phyloP scores from a whole-genome alignment of 2,797 vertebrate genomes.

The Botia kubotai region DNA sequence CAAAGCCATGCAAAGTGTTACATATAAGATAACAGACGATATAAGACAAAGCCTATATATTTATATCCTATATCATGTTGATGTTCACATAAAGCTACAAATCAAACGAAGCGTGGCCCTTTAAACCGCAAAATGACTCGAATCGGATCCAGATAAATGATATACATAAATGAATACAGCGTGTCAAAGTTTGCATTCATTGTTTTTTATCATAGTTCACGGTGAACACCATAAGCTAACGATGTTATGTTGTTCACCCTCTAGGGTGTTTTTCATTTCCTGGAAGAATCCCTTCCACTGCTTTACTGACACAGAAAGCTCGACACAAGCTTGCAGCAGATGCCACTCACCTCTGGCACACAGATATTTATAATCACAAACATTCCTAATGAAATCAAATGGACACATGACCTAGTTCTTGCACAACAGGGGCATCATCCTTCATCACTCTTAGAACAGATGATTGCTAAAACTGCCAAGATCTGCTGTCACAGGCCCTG shows the following conservation, averaged over 20 bases:
- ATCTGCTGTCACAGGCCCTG: slow-evolving; percentile 26
- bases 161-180: neutral
- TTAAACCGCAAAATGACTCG: neutral
- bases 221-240: slow-evolving; percentile 6
- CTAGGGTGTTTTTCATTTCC: slow-evolving; percentile 2
- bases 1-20: neutral
- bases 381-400: slow-evolving; percentile 55
- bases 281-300: slow-evolving; percentile 23
- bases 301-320: slow-evolving; percentile 21
- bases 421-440: slow-evolving; percentile 32
- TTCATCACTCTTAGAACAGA: slow-evolving; percentile 40
- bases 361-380: slow-evolving; percentile 59
- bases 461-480: slow-evolving; percentile 46
- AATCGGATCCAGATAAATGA: neutral
- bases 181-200: neutral
- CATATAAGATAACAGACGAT: neutral
- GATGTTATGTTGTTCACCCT: neutral
- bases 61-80: neutral
- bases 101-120: neutral
- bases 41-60: neutral
- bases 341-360: slow-evolving; percentile 28
- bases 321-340: slow-evolving; percentile 39
- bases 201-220: slow-evolving; percentile 6
- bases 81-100: neutral
- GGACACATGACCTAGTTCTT: slow-evolving; percentile 56